phyloP scores from a whole-genome alignment of 1,140 invertebrate species.

The Neuroterus valhalla region DNA sequence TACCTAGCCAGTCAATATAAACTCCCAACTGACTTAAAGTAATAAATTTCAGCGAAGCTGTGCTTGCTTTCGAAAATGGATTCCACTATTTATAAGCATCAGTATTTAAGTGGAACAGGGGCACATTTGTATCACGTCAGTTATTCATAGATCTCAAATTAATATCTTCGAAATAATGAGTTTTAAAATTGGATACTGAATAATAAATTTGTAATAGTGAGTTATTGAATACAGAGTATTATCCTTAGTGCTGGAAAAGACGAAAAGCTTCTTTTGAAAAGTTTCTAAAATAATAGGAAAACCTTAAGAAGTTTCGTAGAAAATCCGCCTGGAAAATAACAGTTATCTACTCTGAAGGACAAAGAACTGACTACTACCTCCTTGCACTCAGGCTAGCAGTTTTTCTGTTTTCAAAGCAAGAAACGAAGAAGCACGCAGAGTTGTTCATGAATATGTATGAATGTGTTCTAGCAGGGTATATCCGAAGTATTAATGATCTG shows the following conservation, averaged over 20 bases:
- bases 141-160: too few relatives aligned
- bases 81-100: too few relatives aligned
- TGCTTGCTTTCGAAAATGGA: too few relatives aligned
- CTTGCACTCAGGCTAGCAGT: neutral
- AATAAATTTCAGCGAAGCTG: conserved; percentile 13
- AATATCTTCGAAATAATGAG: too few relatives aligned
- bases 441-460: conserved; percentile 42
- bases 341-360: neutral
- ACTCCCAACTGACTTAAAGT: neutral
- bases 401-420: neutral
- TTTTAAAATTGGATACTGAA: too few relatives aligned
- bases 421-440: conserved; percentile 25
- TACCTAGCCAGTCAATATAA: conserved; percentile 22
- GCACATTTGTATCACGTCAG: too few relatives aligned
- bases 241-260: neutral
- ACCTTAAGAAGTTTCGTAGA: neutral
- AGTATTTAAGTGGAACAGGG: too few relatives aligned
- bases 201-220: too few relatives aligned
- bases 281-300: too few relatives aligned
- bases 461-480: conserved; percentile 9
- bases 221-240: too few relatives aligned
- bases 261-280: too few relatives aligned
- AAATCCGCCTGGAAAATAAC: neutral
- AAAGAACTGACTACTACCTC: neutral
- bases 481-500: conserved; percentile 5